Evolutionary conservation across 2,113 vertebrate genomes (phyloP), one percentile per base, ranked within the genome.

Genomic region (Desmodus rotundus): DNA sequence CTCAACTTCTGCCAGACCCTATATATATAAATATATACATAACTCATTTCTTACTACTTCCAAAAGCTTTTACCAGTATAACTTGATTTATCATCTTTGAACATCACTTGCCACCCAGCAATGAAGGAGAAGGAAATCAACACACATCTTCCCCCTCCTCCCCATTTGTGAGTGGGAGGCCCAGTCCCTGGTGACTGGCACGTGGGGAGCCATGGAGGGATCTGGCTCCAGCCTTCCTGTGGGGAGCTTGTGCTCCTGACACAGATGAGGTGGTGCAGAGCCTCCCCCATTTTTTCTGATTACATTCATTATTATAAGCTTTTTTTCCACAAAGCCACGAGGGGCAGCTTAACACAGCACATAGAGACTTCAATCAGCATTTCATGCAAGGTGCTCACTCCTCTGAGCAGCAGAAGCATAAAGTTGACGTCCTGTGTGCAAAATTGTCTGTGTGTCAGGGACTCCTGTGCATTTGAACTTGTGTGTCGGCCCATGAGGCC

Each of bases 401-500:
- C 24, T 5, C 56, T 16, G 22, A 20, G 10, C 28, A 41, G 58
- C 26, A 38, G 7, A n/a, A 63, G 10, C 19, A n/a, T 10, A n/a
- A 61, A 61, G 24, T 43, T 28, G 8, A 43, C 16, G 13, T 72
- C 68, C 68, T 33, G 6, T 3, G 16, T 58, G 11, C 45, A 41
- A 33, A 80, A 19, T 36, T 41, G 24, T 31, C 70, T 31, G 9
- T 61, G 41, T 43, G 36, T 61, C 24, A 12, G 31, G 45, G n/a
- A 33, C 11, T 41, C 5, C 10, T 61, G 41, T 52, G 7, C 17
- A 15, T 61, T 73, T 7, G 7, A 17, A 63, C 20, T 20, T 43
- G 31, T 10, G 1, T 22, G 19, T 33, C 16, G 41, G 24, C 36
- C 28, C 22, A 16, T 0, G 1, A 4, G 4, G 36, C 38, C 16